Conservation (phyloP, 2,888 invertebrate genomes). For the Heliconius hortense region DNA sequence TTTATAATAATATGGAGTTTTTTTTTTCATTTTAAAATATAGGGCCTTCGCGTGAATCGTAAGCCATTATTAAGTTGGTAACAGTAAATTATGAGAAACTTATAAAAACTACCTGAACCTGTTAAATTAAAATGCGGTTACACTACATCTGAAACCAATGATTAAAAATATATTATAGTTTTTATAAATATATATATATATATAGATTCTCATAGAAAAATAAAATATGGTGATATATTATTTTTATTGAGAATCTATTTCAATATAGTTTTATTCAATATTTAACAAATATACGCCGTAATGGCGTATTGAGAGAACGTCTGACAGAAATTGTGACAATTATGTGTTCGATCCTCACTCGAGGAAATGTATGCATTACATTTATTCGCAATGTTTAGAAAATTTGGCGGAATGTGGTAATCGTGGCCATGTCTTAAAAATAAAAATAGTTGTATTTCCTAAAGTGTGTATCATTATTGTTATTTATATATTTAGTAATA, state of each 20-base stretch:
- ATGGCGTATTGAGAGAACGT: background rate
- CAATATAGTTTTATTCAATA: background rate
- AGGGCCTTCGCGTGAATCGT: constrained; percentile 21
- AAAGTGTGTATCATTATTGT: too few relatives aligned
- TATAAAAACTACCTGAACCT: constrained; percentile 32
- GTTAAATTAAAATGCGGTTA: constrained; percentile 29
- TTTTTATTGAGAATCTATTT: background rate
- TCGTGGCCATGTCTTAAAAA: too few relatives aligned
- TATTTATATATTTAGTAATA: too few relatives aligned
- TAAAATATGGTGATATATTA: too few relatives aligned
- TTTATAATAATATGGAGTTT: background rate
- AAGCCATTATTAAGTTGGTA: constrained; percentile 28
- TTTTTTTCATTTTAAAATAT: constrained; percentile 19
- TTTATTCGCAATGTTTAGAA: too few relatives aligned
- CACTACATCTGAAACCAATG: constrained; percentile 13
- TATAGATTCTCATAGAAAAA: too few relatives aligned
- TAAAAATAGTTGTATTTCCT: too few relatives aligned
- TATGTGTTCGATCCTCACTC: too few relatives aligned
- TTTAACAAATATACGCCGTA: background rate
- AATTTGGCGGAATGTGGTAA: too few relatives aligned
- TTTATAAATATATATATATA: background rate
- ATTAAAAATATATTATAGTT: constrained; percentile 16
- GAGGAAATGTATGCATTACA: too few relatives aligned
- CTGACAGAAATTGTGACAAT: too few relatives aligned
- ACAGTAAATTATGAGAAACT: constrained; percentile 28